Evolutionary conservation across 2,888 invertebrate genomes (phyloP).

Genomic region (Ophion ventricosus): DNA sequence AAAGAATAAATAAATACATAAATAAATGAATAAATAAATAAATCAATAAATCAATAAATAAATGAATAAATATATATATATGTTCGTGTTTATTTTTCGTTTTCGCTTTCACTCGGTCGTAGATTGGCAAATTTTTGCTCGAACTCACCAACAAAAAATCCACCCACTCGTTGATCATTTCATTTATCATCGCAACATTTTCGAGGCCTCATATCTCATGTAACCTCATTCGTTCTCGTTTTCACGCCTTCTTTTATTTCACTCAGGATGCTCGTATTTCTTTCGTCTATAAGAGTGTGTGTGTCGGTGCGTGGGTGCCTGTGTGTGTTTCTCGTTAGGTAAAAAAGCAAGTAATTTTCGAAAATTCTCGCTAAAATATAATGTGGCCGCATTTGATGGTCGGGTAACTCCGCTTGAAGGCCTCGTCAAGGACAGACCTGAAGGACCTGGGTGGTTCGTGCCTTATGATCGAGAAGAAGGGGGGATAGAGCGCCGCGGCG

Average conservation of each 20-base stretch:
- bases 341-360: conserved; percentile 18
- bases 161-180: not conserved
- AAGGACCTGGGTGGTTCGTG: conserved; percentile 46
- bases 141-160: not conserved
- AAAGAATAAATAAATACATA: not conserved
- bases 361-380: conserved; percentile 15
- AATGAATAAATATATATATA: too few species aligned
- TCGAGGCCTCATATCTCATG: not conserved
- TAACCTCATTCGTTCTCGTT: not conserved
- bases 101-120: not conserved
- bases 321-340: too few species aligned
- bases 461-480: conserved; percentile 52
- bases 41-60: not conserved
- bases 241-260: not conserved
- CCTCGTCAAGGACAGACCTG: conserved; percentile 45
- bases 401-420: conserved; percentile 52
- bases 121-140: not conserved
- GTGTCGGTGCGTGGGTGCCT: conserved; percentile 45
- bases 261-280: not conserved
- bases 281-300: not conserved
- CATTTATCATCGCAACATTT: not conserved
- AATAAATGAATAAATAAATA: not conserved
- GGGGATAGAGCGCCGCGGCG: conserved; percentile 59
- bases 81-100: not conserved
- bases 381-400: conserved; percentile 46